phyloP scores from a whole-genome alignment of 2,113 vertebrate genomes.

The Pterocles burchelli region DNA sequence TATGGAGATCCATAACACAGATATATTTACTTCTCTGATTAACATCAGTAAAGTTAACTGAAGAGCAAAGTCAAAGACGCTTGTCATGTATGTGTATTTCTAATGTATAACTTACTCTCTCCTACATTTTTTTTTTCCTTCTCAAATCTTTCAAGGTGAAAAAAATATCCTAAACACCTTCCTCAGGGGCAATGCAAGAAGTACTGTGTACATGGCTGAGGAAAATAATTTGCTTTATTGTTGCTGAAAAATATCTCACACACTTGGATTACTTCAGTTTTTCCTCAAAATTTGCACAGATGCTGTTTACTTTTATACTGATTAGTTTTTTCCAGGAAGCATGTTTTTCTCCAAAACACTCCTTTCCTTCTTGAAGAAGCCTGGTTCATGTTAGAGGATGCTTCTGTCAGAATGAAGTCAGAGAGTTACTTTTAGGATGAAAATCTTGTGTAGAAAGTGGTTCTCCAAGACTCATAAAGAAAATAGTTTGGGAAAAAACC shows the following conservation, averaged over 20 bases:
- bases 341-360: neutral
- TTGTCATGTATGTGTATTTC: neutral
- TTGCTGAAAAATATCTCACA: neutral
- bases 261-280: constrained; percentile 6
- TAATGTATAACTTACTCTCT: neutral
- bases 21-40: neutral
- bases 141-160: neutral
- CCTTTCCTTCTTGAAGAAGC: constrained; percentile 43
- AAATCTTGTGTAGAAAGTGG: neutral
- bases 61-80: neutral
- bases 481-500: neutral
- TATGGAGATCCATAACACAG: accelerated
- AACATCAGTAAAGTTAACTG: neutral
- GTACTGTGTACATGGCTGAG: neutral
- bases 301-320: neutral
- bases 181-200: neutral
- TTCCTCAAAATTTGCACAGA: constrained; percentile 10
- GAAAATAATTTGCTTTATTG: neutral
- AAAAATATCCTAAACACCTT: neutral
- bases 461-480: neutral
- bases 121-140: neutral
- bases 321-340: constrained; percentile 24
- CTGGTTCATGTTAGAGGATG: neutral
- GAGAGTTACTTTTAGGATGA: neutral
- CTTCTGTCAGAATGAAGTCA: constrained; percentile 39